Conservation (phyloP, 2,888 invertebrate genomes). For the Ceraclea dissimilis region DNA sequence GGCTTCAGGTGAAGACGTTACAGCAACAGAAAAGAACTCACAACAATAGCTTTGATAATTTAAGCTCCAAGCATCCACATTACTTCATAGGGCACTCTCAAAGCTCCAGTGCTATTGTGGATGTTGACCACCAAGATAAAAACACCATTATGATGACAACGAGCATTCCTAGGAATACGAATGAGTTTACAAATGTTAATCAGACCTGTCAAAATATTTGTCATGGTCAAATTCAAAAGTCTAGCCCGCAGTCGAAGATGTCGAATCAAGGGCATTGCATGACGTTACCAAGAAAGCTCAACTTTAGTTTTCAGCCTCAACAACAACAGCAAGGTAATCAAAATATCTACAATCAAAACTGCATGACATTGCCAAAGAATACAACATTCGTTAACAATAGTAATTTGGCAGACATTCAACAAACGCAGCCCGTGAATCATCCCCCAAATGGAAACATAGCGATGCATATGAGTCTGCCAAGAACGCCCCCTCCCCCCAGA, state of each 20-base stretch:
- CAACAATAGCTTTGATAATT: conserved; percentile 49
- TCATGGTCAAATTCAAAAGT: conserved; percentile 43
- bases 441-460: conserved; percentile 40
- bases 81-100: conserved; percentile 71
- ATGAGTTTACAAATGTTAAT: conserved; percentile 34
- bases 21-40: conserved; percentile 63
- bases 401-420: conserved; percentile 46
- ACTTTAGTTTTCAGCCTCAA: conserved; percentile 39
- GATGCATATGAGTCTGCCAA: conserved; percentile 29
- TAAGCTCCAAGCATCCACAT: conserved; percentile 66
- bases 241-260: conserved; percentile 42
- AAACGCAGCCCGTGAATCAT: conserved; percentile 28
- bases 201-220: conserved; percentile 51
- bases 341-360: conserved; percentile 44
- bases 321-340: conserved; percentile 27
- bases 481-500: conserved; percentile 33
- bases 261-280: conserved; percentile 36
- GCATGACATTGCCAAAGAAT: conserved; percentile 57
- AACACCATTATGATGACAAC: conserved; percentile 41
- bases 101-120: conserved; percentile 76
- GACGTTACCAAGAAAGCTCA: conserved; percentile 45
- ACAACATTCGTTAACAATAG: conserved; percentile 44
- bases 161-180: conserved; percentile 34
- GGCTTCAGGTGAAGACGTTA: conserved; percentile 66
- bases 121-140: conserved; percentile 71